A percentile compares a stretch with the other conserved stretches of the same genome.
Conservation (phyloP, 2,113 vertebrate genomes). For the Sisor rabdophorus region DNA sequence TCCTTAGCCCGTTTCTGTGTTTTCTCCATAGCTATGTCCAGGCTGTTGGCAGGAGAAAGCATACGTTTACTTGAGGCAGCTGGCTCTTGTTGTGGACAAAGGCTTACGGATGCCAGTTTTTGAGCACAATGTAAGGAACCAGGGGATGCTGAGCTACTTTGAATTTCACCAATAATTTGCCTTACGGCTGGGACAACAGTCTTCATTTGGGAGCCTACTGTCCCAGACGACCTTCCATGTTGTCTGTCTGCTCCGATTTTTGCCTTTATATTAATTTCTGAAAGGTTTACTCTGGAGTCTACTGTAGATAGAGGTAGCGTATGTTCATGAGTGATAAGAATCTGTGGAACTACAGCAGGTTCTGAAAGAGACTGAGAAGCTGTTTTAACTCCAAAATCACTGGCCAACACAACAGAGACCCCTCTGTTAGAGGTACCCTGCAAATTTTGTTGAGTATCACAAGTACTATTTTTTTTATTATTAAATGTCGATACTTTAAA, state of each 20-base stretch:
- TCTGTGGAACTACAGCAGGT: slow-evolving; percentile 79
- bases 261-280: slow-evolving; percentile 63
- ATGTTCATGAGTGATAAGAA: slow-evolving; percentile 90
- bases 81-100: slow-evolving; percentile 87
- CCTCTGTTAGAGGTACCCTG: slow-evolving; percentile 57
- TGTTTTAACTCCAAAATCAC: slow-evolving; percentile 67
- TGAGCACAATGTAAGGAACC: slow-evolving; percentile 70
- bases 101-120: slow-evolving; percentile 78
- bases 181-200: slow-evolving; percentile 54
- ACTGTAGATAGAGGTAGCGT: slow-evolving; percentile 60
- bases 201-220: slow-evolving; percentile 60
- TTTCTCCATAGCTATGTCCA: slow-evolving; percentile 99
- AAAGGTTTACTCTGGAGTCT: slow-evolving; percentile 65
- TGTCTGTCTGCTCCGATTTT: slow-evolving; percentile 65
- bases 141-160: slow-evolving; percentile 59
- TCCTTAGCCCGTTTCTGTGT: slow-evolving; percentile 96
- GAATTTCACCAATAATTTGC: slow-evolving; percentile 53
- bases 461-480: slow-evolving; percentile 68
- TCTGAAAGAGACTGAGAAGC: slow-evolving; percentile 72
- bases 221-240: slow-evolving; percentile 61
- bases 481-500: slow-evolving; percentile 62
- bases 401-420: slow-evolving; percentile 68
- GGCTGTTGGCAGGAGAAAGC: slow-evolving; percentile 95
- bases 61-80: slow-evolving; percentile 93
- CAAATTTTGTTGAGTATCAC: slow-evolving; percentile 64